Conservation (phyloP, 2,888 invertebrate genomes). For the Gortyna flavago region DNA sequence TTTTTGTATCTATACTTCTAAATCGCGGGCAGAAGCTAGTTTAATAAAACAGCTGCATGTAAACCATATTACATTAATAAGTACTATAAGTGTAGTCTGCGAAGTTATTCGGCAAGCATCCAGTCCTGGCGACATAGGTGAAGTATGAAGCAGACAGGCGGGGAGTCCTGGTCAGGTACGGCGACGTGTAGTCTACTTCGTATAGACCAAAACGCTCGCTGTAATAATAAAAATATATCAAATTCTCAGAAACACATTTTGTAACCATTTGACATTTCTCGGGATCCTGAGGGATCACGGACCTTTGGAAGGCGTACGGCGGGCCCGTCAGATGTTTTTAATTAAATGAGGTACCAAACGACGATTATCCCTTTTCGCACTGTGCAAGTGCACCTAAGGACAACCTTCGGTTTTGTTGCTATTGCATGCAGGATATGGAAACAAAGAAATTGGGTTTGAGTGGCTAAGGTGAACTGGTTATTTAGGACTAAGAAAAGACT, state of each 20-base stretch:
- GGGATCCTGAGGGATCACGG: too few species aligned
- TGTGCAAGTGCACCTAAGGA: too few species aligned
- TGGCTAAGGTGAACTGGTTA: too few species aligned
- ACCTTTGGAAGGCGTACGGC: too few species aligned
- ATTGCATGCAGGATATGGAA: too few species aligned
- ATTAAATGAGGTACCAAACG: too few species aligned
- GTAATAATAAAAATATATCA: constrained; percentile 69
- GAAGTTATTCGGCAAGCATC: constrained; percentile 75
- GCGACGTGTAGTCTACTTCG: constrained; percentile 91
- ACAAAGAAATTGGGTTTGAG: too few species aligned
- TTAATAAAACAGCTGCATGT: neutral
- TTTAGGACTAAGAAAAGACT: too few species aligned
- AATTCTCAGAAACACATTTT: neutral
- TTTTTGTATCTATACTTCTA: too few species aligned
- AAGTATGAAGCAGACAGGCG: constrained; percentile 91
- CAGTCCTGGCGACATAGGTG: constrained; percentile 74
- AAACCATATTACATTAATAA: neutral
- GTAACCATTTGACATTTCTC: neutral
- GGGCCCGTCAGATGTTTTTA: too few species aligned
- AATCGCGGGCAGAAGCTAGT: neutral
- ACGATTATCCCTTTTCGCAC: too few species aligned
- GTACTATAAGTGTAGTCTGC: constrained; percentile 44
- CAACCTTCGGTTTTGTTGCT: too few species aligned
- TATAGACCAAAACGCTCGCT: constrained; percentile 92
- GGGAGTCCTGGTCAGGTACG: constrained; percentile 89